These are phyloP conservation scores for Cheilosia variabilis DNA, from an alignment of 2,888 invertebrate species.

Conservation along the genomic window DNA sequence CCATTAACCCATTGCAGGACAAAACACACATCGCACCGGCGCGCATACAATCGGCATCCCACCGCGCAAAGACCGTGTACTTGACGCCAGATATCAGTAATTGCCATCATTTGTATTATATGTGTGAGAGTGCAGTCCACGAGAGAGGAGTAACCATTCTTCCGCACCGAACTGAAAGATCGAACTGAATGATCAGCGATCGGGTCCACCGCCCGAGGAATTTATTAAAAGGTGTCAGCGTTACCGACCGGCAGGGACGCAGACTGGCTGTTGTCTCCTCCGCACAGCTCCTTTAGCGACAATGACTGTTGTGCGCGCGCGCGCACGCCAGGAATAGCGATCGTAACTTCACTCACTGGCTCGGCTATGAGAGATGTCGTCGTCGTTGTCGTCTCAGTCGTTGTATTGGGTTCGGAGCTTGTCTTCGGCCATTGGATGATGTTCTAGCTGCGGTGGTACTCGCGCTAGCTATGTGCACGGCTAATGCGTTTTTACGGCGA, in stretches of 20 bases:
- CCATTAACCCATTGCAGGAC: constrained; percentile 73
- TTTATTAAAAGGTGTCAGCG: constrained; percentile 74
- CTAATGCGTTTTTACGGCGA: constrained; percentile 75
- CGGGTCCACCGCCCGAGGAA: constrained; percentile 63
- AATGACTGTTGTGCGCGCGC: constrained; percentile 19
- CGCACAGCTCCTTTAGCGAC: constrained; percentile 43
- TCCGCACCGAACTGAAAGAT: constrained; percentile 26
- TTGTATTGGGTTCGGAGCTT: constrained; percentile 18
- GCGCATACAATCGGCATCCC: constrained; percentile 55
- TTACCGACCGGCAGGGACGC: constrained; percentile 11
- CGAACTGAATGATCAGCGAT: constrained; percentile 68
- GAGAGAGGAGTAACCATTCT: constrained; percentile 9
- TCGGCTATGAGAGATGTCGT: constrained; percentile 51
- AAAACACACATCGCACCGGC: constrained; percentile 57
- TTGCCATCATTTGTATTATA: constrained; percentile 75
- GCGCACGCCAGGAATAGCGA: constrained; percentile 52
- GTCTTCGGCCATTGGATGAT: constrained; percentile 47
- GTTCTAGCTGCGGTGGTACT: constrained; percentile 34
- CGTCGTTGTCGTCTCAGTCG: constrained; percentile 1
- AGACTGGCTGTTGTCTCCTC: constrained; percentile 45
- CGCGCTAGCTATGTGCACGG: constrained; percentile 47
- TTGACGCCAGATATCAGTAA: constrained; percentile 76
- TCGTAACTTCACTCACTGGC: constrained; percentile 11
- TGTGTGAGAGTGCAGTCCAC: constrained; percentile 56
- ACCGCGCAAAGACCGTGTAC: constrained; percentile 67